Base-by-base conservation (phyloP, 1,140 invertebrate genomes). In the Drosophila nannoptera region DNA sequence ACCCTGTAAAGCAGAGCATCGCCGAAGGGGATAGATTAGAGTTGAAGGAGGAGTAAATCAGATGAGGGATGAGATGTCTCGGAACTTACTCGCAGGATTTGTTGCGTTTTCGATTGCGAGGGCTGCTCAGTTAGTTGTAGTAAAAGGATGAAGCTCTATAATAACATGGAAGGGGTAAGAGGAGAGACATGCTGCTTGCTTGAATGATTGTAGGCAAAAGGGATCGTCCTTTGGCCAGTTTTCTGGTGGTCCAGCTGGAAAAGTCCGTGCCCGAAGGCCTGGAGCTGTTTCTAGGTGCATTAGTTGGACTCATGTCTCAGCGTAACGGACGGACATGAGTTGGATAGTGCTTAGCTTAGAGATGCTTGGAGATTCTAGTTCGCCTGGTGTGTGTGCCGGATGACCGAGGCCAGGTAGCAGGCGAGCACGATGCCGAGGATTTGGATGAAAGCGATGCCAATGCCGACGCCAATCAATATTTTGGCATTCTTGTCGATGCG, bases 361-460 rank as follows among this genome's bases (percentile, higher is more conserved):
- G 32, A 22, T 32, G n/a, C 48, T 16, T 11, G 35, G n/a, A 8
- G 56, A 40, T n/a, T 52, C 22, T 67, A 69, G 38, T 61, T 78
- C 63, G 88, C 54, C 73, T 86, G 53, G 56, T 82, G 36, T 74
- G 73, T 71, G 63, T 89, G 91, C 75, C 92, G 92, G 53, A 93
- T 91, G 3, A 90, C 90, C 16, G 89, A 89, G 49, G 92, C 92
- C 64, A 93, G 84, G 67, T 91, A 93, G 71, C 91, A 92, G 14
- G 92, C 92, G 35, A 93, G 82, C 5, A 92, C 78, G 9, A 93
- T 92, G 70, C 92, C 92, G 72, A 91, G 88, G 7, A 92, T 66
- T 89, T 92, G 86, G 46, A 91, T 78, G 65, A 93, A 92, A 29
- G 92, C 92, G 58, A 93, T 92, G n/a, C 93, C 93, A 46, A 93